A percentile compares a stretch with the other conserved stretches of the same genome.
Evolutionary conservation across 2,113 vertebrate species (phyloP).

Genomic region (Lethenteron reissneri): DNA sequence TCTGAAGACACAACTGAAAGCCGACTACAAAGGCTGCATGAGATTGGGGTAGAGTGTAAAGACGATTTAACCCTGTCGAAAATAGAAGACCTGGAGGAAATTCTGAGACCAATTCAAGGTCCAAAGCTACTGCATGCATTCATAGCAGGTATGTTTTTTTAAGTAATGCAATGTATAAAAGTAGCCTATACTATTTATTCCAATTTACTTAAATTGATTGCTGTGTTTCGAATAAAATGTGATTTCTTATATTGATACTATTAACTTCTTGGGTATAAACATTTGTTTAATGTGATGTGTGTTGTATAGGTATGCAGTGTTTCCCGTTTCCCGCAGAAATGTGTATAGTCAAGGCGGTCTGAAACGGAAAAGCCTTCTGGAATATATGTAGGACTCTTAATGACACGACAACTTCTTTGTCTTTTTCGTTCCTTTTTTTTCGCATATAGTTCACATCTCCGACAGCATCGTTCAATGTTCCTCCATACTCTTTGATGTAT

Average conservation of each 20-base stretch:
- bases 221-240: constrained; percentile 5
- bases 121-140: neutral
- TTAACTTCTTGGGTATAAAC: constrained; percentile 7
- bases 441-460: no score
- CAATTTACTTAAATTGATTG: constrained; percentile 6
- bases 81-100: neutral
- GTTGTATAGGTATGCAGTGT: neutral
- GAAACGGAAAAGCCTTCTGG: constrained; percentile 6
- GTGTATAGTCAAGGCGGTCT: neutral
- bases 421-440: no score
- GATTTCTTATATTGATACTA: neutral
- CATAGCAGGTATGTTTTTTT: constrained; percentile 6
- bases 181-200: neutral
- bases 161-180: neutral
- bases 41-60: no score
- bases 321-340: neutral
- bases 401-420: no score
- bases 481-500: no score
- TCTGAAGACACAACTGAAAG: no score
- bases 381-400: neutral
- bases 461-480: no score
- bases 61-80: no score
- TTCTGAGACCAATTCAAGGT: constrained; percentile 8
- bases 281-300: neutral
- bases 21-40: no score